These are phyloP conservation scores for Sinotaia quadrata DNA, from an alignment of 2,888 invertebrate species.

Conservation along the genomic window DNA sequence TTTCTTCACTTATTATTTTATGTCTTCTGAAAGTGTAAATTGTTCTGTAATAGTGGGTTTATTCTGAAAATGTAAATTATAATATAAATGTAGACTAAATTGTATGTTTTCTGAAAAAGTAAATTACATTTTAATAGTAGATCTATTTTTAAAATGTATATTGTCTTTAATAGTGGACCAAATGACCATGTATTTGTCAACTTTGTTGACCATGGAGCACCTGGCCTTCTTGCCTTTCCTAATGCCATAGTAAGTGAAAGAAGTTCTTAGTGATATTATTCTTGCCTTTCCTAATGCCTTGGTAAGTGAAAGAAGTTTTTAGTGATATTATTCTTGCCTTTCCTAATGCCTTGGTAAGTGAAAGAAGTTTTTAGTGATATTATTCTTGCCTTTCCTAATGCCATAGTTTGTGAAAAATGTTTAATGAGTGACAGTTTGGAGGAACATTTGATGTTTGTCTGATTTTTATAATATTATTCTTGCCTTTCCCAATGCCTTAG, in stretches of 20 bases:
- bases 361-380: no score
- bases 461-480: no score
- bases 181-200: conserved; percentile 78
- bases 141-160: background rate
- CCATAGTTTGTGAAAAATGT: conserved; percentile 52
- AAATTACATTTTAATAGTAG: background rate
- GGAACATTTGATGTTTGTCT: background rate
- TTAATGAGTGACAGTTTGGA: background rate
- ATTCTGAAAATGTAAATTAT: no score
- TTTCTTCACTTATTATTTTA: no score
- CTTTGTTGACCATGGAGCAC: conserved; percentile 78
- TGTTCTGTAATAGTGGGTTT: no score
- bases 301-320: no score
- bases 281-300: conserved; percentile 74
- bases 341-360: conserved; percentile 68
- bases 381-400: conserved; percentile 75
- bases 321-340: conserved; percentile 77
- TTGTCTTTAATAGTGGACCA: conserved; percentile 72
- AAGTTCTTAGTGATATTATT: no score
- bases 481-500: conserved; percentile 73
- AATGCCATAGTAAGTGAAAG: conserved; percentile 54
- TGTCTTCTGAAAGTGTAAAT: no score
- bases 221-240: conserved; percentile 76
- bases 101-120: no score
- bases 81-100: no score